phyloP scores from a whole-genome alignment of 2,113 vertebrate species.

The Irena cyanogastra region DNA sequence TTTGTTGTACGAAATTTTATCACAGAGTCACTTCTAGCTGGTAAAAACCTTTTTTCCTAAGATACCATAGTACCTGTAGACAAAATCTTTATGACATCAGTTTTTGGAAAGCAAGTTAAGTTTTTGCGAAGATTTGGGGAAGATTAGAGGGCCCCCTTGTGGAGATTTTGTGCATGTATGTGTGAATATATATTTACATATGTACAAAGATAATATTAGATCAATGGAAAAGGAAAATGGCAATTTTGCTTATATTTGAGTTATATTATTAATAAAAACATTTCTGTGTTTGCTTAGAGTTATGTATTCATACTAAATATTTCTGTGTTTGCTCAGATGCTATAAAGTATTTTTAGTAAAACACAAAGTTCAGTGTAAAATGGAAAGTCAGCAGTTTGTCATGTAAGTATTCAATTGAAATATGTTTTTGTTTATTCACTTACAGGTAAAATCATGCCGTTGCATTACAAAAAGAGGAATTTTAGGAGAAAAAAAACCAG shows the following conservation, averaged over 20 bases:
- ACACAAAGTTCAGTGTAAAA: not conserved
- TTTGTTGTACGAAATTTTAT: not conserved
- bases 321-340: not conserved
- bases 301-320: not conserved
- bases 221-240: not conserved
- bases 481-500: not conserved
- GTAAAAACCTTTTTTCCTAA: not conserved
- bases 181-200: fast-evolving
- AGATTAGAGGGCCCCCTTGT: constrained; percentile 67
- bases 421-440: not conserved
- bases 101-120: constrained; percentile 5
- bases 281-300: not conserved
- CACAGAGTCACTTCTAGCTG: not conserved
- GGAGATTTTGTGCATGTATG: not conserved
- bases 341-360: not conserved
- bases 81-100: not conserved
- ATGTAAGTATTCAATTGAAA: not conserved
- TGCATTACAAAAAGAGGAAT: not conserved
- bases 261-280: not conserved
- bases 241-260: not conserved
- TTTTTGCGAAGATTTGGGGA: not conserved
- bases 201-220: not conserved
- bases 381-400: not conserved
- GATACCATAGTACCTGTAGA: not conserved
- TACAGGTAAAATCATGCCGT: not conserved